phyloP scores from a whole-genome alignment of 2,888 invertebrate genomes.

The Drosophila anomalipes region DNA sequence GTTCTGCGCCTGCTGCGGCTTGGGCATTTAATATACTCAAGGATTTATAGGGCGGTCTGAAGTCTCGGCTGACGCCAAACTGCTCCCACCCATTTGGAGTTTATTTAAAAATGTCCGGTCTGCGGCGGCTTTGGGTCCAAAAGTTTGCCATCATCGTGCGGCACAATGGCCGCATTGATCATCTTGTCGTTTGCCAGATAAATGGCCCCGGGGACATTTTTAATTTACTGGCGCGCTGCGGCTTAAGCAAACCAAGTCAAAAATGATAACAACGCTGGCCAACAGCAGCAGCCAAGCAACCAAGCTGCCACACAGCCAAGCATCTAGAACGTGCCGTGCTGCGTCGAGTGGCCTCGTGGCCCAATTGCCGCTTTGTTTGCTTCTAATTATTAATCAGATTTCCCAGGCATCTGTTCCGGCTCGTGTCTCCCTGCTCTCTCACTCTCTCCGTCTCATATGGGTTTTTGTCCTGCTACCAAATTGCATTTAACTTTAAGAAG shows the following conservation, averaged over 20 bases:
- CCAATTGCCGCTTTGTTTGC: slow-evolving; percentile 57
- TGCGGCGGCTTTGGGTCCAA: slow-evolving; percentile 36
- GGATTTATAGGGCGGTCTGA: slow-evolving; percentile 59
- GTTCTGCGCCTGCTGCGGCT: slow-evolving; percentile 21
- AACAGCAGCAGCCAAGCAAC: not conserved
- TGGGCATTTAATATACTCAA: slow-evolving; percentile 64
- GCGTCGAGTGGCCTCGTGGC: slow-evolving; percentile 21
- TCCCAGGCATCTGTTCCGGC: not conserved
- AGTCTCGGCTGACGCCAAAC: slow-evolving; percentile 5
- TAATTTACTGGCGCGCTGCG: slow-evolving; percentile 72
- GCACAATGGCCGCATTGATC: slow-evolving; percentile 62
- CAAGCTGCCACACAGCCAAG: not conserved
- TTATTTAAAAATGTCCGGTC: slow-evolving; percentile 48
- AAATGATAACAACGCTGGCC: slow-evolving; percentile 34
- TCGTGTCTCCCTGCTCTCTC: not conserved
- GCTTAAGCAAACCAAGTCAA: slow-evolving; percentile 51
- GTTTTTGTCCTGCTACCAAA: not conserved
- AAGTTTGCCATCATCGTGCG: slow-evolving; percentile 34
- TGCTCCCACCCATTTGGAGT: slow-evolving; percentile 14
- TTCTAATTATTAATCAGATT: slow-evolving; percentile 59
- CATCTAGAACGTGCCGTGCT: slow-evolving; percentile 41
- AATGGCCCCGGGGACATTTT: slow-evolving; percentile 79
- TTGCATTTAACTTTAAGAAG: not conserved
- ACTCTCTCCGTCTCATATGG: not conserved
- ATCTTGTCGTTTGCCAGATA: slow-evolving; percentile 69